Base-by-base conservation (phyloP, 2,797 vertebrate genomes). In the Arctocebus calabarensis region DNA sequence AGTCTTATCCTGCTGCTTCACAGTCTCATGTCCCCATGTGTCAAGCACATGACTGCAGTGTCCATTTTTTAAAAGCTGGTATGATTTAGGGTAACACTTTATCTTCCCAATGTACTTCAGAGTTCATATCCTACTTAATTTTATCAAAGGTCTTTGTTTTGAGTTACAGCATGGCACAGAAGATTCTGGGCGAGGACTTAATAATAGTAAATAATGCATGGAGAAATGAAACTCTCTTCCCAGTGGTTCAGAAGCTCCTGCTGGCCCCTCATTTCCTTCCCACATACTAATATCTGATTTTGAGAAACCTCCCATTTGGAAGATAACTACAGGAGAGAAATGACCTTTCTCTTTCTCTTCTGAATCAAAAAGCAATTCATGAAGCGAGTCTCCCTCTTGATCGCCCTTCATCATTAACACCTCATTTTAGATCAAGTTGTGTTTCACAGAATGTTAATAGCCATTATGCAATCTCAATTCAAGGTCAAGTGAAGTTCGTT, bases 401-500 rank as follows among this genome's bases (percentile, higher is more conserved):
- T 90, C 37, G 55, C 59, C 17, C 20, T 78, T 91, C 62, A 19
- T 90, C 71, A 97, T 84, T 96, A 94, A 91, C 87, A 93, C 85
- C 45, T 10, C 45, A 2, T 45, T 10, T 84, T 96, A 94, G 90
- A 92, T 43, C 64, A 86, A 84, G 87, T 32, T 71, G 82, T 84
- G 68, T 74, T 93, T 73, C 52, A 37, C 48, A 55, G 90, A 94
- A 96, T 95, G 52, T 91, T 94, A 93, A 96, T 88, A 29, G 29
- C 84, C 81, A n/a, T 79, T 97, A 94, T 64, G 64, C 87, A 95
- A 84, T 68, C 61, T 91, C 92, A 93, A 32, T 95, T 88, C 84
- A 12, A 70, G 79, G 77, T 88, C 85, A 81, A 88, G 86, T 94
- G 92, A 92, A 84, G 45, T 78, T 23, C 95, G 45, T 78, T 23